Evolutionary conservation across 30 jellyfish, hydroid and myxozoan genomes (phyloP).

Genomic region (Turritopsis dohrnii): DNA sequence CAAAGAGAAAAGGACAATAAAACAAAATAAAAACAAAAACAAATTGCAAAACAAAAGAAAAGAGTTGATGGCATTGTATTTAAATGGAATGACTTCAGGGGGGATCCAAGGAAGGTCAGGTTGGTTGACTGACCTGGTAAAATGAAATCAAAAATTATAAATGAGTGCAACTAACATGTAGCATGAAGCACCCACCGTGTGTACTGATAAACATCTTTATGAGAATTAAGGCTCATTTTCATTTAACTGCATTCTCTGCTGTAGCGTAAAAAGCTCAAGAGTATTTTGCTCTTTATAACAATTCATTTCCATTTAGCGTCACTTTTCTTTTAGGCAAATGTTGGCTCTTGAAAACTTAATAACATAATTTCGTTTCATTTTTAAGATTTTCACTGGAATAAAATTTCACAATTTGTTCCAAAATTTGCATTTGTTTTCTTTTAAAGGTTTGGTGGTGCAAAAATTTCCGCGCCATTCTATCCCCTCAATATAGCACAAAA

Average conservation of each 20-base stretch:
- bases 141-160: neutral
- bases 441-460: neutral
- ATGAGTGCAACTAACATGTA: neutral
- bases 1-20: neutral
- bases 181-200: neutral
- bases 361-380: neutral
- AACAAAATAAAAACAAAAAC: neutral
- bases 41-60: neutral
- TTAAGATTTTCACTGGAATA: neutral
- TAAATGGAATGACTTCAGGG: neutral
- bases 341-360: neutral
- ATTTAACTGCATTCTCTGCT: neutral
- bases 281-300: neutral
- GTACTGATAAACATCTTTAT: neutral
- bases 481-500: neutral
- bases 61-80: neutral
- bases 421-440: neutral
- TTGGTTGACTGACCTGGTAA: neutral
- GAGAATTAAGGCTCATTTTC: neutral
- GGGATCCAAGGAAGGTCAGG: neutral
- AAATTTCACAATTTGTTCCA: neutral
- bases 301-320: neutral
- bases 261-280: neutral
- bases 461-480: no score
- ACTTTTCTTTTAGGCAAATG: neutral